A percentile compares a stretch with the other conserved stretches of the same genome.
phyloP scores from a whole-genome alignment of 2,888 invertebrate genomes.

The Nudaria mundana region DNA sequence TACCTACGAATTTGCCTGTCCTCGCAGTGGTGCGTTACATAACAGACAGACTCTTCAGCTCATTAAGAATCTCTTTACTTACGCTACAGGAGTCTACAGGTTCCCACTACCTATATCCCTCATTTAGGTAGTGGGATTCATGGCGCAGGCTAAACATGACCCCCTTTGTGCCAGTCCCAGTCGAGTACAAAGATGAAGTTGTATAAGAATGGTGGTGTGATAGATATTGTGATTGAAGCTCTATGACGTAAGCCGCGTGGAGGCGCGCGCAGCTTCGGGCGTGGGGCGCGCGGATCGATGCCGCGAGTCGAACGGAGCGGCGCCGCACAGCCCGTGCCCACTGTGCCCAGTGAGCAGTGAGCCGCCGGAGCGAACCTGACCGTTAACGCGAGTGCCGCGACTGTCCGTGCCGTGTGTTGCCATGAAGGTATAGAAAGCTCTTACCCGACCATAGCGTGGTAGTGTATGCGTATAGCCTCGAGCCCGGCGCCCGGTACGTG shows the following conservation, averaged over 20 bases:
- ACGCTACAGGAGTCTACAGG: too few relatives aligned
- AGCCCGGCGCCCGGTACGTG: slow-evolving; percentile 57
- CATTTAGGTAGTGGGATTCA: too few relatives aligned
- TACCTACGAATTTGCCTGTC: too few relatives aligned
- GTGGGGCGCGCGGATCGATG: slow-evolving; percentile 3
- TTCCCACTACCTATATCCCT: too few relatives aligned
- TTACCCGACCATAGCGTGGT: slow-evolving; percentile 65
- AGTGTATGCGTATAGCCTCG: slow-evolving; percentile 63
- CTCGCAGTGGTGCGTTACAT: too few relatives aligned
- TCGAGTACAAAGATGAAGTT: neutral
- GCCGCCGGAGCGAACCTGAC: slow-evolving; percentile 40
- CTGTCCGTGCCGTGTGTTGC: slow-evolving; percentile 58
- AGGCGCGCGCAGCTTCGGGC: slow-evolving; percentile 5
- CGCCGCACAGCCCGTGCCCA: slow-evolving; percentile 14
- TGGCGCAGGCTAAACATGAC: too few relatives aligned
- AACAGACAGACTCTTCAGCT: too few relatives aligned
- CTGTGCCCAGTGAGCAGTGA: slow-evolving; percentile 31
- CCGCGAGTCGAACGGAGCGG: slow-evolving; percentile 11
- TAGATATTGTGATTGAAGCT: too few relatives aligned
- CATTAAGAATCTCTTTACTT: too few relatives aligned
- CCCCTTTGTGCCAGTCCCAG: too few relatives aligned
- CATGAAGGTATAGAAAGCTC: slow-evolving; percentile 76
- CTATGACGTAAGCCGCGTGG: slow-evolving; percentile 36
- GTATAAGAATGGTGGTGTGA: neutral
- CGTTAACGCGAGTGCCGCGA: slow-evolving; percentile 36